A percentile compares a stretch with the other conserved stretches of the same genome.
Evolutionary conservation across 2,113 vertebrate species (phyloP).

Genomic region (Brachypodius melanocephalos): DNA sequence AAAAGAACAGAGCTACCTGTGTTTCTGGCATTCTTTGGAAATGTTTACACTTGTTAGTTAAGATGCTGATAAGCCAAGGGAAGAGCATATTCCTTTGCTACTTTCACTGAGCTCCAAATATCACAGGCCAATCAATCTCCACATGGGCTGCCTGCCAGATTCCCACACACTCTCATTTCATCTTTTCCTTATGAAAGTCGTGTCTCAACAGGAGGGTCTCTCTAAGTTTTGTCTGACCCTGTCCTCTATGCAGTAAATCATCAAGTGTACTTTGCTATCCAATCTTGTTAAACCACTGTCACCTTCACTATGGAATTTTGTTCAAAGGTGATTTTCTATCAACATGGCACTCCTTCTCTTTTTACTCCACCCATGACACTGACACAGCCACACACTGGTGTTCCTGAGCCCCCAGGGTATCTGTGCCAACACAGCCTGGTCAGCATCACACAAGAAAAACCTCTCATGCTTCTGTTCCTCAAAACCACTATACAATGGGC

Average conservation of each 20-base stretch:
- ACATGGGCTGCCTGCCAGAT: neutral
- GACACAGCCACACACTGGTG: neutral
- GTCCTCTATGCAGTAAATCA: neutral
- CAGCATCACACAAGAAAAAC: neutral
- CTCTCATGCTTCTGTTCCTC: neutral
- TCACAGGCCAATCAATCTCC: neutral
- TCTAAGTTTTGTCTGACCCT: neutral
- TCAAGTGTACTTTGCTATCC: neutral
- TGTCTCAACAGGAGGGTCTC: neutral
- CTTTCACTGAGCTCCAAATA: neutral
- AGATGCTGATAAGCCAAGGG: neutral
- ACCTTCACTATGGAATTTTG: neutral
- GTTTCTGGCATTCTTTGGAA: neutral
- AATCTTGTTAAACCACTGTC: neutral
- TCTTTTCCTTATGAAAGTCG: neutral
- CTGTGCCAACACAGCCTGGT: neutral
- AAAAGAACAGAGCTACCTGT: neutral
- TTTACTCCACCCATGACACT: neutral
- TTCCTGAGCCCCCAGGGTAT: neutral
- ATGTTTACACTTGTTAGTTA: neutral
- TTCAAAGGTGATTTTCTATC: neutral
- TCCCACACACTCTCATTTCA: neutral
- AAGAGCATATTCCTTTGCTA: neutral
- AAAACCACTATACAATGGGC: neutral
- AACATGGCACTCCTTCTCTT: neutral